A percentile compares a stretch with the other conserved stretches of the same genome.
Evolutionary conservation across 2,113 vertebrate genomes (phyloP).

Genomic region (Microcebus ravelobensis): DNA sequence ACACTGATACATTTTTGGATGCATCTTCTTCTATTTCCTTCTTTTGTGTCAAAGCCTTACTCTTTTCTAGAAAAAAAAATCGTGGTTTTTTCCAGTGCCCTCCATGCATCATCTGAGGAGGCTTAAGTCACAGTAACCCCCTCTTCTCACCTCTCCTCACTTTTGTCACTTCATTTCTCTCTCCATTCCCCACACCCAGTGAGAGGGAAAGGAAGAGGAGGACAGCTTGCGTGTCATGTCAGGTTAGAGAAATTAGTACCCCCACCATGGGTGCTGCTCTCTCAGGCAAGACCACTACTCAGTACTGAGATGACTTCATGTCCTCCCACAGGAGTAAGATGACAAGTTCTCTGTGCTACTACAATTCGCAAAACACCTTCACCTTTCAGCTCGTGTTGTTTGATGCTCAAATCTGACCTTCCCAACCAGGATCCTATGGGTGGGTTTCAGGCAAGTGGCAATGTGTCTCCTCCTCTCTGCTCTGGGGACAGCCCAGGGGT

Average conservation of each 20-base stretch:
- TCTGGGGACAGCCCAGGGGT: not conserved
- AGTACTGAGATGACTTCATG: not conserved
- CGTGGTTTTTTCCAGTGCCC: not conserved
- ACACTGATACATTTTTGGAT: not conserved
- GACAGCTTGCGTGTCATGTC: accelerated
- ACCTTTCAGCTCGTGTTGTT: not conserved
- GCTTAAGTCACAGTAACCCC: not conserved
- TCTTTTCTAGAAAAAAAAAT: not conserved
- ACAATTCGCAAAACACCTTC: not conserved
- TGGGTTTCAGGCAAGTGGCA: too few species aligned
- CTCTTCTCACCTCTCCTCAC: not conserved
- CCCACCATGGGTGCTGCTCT: not conserved
- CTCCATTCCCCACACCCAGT: not conserved
- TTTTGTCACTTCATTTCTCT: not conserved
- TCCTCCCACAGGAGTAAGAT: not conserved
- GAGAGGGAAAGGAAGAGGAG: not conserved
- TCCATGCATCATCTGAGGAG: accelerated
- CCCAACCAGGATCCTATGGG: not conserved
- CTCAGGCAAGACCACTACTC: not conserved
- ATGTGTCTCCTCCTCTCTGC: not conserved
- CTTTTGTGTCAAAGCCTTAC: not conserved
- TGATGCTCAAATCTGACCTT: not conserved
- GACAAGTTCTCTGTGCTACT: not conserved
- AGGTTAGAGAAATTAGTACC: not conserved
- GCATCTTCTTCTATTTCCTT: not conserved